Percentiles rank a stretch among this genome's conserved stretches.
These are phyloP conservation scores for Bradypus variegatus DNA, from an alignment of 2,797 vertebrate genomes.

Conservation along the genomic window DNA sequence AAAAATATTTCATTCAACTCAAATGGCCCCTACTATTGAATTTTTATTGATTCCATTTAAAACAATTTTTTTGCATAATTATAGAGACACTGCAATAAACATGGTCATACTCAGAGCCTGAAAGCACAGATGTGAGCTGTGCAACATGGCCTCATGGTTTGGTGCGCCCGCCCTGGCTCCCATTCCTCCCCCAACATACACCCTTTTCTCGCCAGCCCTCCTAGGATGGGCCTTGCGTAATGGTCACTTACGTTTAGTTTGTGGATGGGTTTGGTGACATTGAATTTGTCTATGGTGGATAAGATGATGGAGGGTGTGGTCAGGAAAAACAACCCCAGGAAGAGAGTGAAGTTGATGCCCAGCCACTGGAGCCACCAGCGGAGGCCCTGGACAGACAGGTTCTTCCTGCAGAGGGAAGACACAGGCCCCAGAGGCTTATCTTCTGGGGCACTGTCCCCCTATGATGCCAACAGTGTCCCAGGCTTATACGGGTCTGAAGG, in stretches of 20 bases:
- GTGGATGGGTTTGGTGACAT: constrained; percentile 90
- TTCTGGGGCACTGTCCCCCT: background rate
- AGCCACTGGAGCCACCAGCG: constrained; percentile 84
- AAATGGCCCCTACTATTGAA: background rate
- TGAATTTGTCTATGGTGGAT: constrained; percentile 92
- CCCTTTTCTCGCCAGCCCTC: background rate
- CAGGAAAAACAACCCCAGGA: constrained; percentile 90
- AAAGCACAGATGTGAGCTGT: background rate
- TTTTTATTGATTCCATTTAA: background rate
- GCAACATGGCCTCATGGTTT: background rate
- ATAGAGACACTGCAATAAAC: background rate
- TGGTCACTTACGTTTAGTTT: constrained; percentile 84
- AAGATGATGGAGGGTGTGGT: constrained; percentile 96
- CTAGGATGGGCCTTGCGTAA: background rate
- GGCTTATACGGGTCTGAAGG: background rate
- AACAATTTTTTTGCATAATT: background rate
- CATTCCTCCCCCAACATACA: rapidly evolving
- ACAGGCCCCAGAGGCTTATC: background rate
- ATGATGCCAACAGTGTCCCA: rapidly evolving
- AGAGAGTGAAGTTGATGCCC: constrained; percentile 84
- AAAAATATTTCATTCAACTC: background rate
- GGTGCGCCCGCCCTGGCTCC: background rate
- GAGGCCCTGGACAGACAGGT: constrained; percentile 82
- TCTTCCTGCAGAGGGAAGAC: constrained; percentile 78
- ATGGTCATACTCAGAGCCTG: background rate